Percentiles rank a stretch among this genome's conserved stretches.
Conservation (phyloP, 2,888 invertebrate species). For the Perizoma affinitatum region DNA sequence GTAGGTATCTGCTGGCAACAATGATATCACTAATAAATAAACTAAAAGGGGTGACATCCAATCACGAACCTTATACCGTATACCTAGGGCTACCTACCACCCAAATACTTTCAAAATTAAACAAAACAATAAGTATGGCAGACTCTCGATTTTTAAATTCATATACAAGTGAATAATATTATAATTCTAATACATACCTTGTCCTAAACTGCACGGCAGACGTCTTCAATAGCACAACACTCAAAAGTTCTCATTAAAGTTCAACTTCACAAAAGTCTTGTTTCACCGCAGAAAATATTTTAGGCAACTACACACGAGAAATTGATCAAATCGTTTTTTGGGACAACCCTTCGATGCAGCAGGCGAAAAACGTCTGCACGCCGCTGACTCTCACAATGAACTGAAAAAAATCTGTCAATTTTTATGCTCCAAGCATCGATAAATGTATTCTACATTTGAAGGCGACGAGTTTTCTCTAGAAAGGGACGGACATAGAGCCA, state of each 20-base stretch:
- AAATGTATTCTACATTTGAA: slow-evolving; percentile 80
- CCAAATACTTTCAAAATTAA: too few relatives aligned
- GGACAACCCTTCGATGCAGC: slow-evolving; percentile 63
- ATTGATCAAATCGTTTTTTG: slow-evolving; percentile 55
- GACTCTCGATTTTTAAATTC: too few relatives aligned
- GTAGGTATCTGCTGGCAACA: too few relatives aligned
- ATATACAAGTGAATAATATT: too few relatives aligned
- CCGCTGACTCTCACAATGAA: slow-evolving; percentile 68
- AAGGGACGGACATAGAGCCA: slow-evolving; percentile 45
- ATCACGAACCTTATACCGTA: too few relatives aligned
- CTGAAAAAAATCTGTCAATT: slow-evolving; percentile 85
- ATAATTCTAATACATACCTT: slow-evolving; percentile 47
- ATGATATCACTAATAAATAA: too few relatives aligned
- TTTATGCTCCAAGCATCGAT: slow-evolving; percentile 83
- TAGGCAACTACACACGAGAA: slow-evolving; percentile 41
- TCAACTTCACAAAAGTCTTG: slow-evolving; percentile 51
- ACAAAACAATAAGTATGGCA: too few relatives aligned
- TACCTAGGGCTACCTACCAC: too few relatives aligned
- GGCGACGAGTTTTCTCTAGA: slow-evolving; percentile 75
- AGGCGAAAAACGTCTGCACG: slow-evolving; percentile 55
- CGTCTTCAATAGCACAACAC: slow-evolving; percentile 55
- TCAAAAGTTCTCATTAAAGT: slow-evolving; percentile 44
- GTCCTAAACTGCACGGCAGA: slow-evolving; percentile 34
- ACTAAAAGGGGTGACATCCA: too few relatives aligned
- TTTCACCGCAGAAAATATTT: slow-evolving; percentile 41